phyloP scores from a whole-genome alignment of 2,888 invertebrate genomes.

The Eutolmus rufibarbis region DNA sequence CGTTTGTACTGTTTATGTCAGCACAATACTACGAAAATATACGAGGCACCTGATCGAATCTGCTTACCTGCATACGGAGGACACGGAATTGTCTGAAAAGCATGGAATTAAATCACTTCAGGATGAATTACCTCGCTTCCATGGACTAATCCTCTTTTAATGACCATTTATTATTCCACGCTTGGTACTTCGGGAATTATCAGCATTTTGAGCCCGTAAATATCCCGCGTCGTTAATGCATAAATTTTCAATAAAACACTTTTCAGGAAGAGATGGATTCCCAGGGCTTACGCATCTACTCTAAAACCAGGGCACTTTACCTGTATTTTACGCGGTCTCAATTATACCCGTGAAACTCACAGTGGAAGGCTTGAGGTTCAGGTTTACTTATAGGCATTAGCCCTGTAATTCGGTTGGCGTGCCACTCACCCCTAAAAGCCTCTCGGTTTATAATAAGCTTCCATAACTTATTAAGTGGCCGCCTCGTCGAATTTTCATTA shows the following conservation, averaged over 20 bases:
- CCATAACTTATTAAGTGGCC: background rate
- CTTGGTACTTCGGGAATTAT: background rate
- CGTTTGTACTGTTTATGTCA: background rate
- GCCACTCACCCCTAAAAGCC: background rate
- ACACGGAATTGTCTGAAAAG: background rate
- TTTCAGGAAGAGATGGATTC: background rate
- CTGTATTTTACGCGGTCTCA: background rate
- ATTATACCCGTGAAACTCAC: background rate
- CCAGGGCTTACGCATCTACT: background rate
- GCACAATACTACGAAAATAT: background rate
- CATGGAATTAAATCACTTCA: slow-evolving; percentile 1
- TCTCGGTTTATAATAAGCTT: background rate
- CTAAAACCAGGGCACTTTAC: background rate
- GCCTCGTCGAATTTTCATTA: background rate
- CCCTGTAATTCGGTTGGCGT: background rate
- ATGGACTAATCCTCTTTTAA: background rate
- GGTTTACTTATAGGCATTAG: background rate
- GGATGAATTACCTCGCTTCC: background rate
- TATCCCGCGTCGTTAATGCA: background rate
- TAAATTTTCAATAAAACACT: background rate
- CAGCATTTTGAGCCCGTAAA: background rate
- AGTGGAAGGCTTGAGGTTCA: background rate
- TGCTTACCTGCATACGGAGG: background rate
- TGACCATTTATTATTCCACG: slow-evolving; percentile 8
- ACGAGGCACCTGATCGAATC: background rate